phyloP scores from a whole-genome alignment of 2,113 vertebrate genomes.

The Ceratotherium simum region DNA sequence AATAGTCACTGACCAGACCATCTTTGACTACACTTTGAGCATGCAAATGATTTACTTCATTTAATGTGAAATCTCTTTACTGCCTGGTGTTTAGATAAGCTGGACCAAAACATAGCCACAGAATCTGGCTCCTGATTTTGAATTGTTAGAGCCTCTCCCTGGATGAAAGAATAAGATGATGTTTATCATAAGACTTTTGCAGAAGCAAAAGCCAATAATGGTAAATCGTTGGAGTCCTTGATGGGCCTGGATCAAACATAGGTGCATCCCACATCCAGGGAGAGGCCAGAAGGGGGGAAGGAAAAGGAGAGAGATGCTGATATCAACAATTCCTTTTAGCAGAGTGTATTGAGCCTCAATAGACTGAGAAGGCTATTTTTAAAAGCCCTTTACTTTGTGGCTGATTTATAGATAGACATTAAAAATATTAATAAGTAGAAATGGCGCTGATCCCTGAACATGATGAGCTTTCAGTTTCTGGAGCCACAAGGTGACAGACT shows the following conservation, averaged over 20 bases:
- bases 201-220: neutral
- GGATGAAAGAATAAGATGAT: neutral
- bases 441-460: conserved; percentile 66
- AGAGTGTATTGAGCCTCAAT: conserved; percentile 19
- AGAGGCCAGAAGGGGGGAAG: neutral
- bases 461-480: conserved; percentile 77
- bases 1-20: neutral
- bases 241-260: neutral
- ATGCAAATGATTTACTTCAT: neutral
- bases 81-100: neutral
- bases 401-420: conserved; percentile 74
- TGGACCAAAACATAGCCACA: neutral
- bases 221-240: conserved; percentile 37
- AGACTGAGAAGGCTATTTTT: conserved; percentile 76
- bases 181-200: neutral
- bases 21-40: neutral
- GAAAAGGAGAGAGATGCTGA: conserved; percentile 44
- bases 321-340: conserved; percentile 62
- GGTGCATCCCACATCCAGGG: neutral
- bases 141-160: neutral
- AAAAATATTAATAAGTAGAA: conserved; percentile 81
- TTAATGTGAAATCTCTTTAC: neutral
- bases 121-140: conserved; percentile 28
- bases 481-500: conserved; percentile 79
- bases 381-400: conserved; percentile 67